These are phyloP conservation scores for Stylophora pistillata DNA, from an alignment of 64 coral and sea anemone species.

Conservation along the genomic window DNA sequence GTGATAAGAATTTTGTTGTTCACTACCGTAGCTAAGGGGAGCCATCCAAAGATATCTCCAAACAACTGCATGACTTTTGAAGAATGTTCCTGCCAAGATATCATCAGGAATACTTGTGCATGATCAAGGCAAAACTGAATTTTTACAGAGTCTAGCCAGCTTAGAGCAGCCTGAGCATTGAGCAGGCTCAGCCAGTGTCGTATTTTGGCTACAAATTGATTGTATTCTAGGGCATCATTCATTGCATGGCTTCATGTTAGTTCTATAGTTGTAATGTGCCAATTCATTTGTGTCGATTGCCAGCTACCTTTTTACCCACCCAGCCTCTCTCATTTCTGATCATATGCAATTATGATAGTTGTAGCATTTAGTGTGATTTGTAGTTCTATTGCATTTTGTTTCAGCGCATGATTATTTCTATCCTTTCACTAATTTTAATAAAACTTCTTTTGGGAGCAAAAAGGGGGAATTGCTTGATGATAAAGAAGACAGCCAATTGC, in stretches of 20 bases:
- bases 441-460: background rate
- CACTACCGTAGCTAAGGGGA: slow-evolving; percentile 93
- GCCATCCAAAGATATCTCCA: slow-evolving; percentile 96
- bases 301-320: background rate
- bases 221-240: too few relatives aligned
- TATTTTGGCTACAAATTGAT: too few relatives aligned
- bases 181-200: too few relatives aligned
- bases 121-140: too few relatives aligned
- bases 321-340: background rate
- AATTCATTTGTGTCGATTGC: background rate
- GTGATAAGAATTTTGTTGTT: slow-evolving; percentile 93
- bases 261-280: background rate
- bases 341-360: background rate
- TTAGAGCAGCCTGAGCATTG: too few relatives aligned
- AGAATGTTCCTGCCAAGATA: slow-evolving; percentile 46
- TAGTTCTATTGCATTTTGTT: background rate
- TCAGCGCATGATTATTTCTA: background rate
- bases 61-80: slow-evolving; percentile 79
- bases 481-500: too few relatives aligned
- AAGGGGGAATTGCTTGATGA: background rate
- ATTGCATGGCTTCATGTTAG: background rate
- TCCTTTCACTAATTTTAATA: background rate
- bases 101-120: too few relatives aligned
- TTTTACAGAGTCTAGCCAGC: too few relatives aligned
- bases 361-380: background rate